phyloP scores from a whole-genome alignment of 2,797 vertebrate genomes.

The Taeniopygia guttata region DNA sequence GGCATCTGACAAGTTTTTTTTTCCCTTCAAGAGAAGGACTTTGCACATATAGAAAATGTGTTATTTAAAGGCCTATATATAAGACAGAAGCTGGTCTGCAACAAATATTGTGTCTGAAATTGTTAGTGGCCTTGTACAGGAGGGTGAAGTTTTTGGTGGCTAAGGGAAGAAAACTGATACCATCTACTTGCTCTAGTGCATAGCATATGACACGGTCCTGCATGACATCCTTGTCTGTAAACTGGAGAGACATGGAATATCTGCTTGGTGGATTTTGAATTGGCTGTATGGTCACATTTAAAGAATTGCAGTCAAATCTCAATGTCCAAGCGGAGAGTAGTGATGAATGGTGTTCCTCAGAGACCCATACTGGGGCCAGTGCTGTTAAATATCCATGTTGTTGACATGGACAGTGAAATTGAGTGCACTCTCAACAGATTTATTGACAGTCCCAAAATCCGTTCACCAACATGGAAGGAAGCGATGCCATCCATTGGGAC shows the following conservation, averaged over 20 bases:
- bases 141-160: neutral
- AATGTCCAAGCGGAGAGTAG: neutral
- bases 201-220: neutral
- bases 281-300: neutral
- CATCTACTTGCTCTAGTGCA: neutral
- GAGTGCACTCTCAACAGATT: neutral
- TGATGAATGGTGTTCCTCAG: neutral
- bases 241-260: neutral
- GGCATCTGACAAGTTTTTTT: neutral
- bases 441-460: neutral
- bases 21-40: neutral
- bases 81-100: neutral
- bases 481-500: neutral
- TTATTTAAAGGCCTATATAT: neutral
- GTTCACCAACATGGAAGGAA: neutral
- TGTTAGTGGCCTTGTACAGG: neutral
- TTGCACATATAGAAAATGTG: neutral
- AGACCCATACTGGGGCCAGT: rapidly evolving
- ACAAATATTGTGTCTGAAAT: neutral
- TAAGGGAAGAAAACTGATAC: neutral
- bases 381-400: neutral
- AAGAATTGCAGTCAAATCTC: neutral
- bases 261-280: neutral
- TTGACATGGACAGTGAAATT: neutral
- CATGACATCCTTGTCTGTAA: neutral